A percentile compares a stretch with the other conserved stretches of the same genome.
Conservation (phyloP, 1,140 invertebrate species). For the Portunus trituberculatus region DNA sequence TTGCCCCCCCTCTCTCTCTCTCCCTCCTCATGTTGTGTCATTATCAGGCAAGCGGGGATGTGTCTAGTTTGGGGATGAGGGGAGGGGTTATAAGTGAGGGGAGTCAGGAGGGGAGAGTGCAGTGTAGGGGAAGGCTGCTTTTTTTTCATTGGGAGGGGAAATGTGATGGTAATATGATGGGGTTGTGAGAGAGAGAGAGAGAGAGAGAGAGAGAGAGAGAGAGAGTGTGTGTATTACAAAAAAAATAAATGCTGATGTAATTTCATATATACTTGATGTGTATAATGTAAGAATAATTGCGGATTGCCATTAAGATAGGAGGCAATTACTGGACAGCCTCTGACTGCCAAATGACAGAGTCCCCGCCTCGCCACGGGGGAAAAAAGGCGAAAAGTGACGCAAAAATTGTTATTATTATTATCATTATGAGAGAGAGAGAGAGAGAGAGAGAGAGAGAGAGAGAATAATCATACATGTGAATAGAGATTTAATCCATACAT, state of each 20-base stretch:
- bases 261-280: not conserved
- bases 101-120: not conserved
- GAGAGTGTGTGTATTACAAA: not conserved
- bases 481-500: too few species aligned
- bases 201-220: constrained; percentile 23
- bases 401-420: not conserved
- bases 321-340: not conserved
- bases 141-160: too few species aligned
- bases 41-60: not conserved
- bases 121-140: too few species aligned
- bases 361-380: not conserved
- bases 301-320: not conserved
- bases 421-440: not conserved
- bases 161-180: too few species aligned
- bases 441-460: not conserved
- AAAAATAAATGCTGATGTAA: not conserved
- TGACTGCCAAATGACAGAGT: not conserved
- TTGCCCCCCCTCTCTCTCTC: not conserved
- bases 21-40: not conserved
- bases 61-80: not conserved
- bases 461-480: too few species aligned
- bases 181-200: not conserved
- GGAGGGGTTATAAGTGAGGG: not conserved
- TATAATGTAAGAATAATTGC: not conserved
- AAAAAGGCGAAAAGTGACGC: not conserved